Evolutionary conservation across 35 echinoderm and acorn worm species (phyloP).

Genomic region (Stichopus chloronotus): DNA sequence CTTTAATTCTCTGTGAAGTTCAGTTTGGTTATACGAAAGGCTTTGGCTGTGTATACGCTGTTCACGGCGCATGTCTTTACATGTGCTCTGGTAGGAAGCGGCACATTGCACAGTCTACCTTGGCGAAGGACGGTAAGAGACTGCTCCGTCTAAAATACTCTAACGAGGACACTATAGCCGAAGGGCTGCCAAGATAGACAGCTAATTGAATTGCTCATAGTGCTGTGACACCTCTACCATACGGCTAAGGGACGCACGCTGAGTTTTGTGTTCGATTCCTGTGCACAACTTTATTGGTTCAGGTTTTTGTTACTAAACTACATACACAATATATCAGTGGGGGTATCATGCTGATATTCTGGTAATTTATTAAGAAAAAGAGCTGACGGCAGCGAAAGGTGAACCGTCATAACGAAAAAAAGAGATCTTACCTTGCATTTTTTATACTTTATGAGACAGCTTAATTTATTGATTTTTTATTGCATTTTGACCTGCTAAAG

Average conservation of each 20-base stretch:
- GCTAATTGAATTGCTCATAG: constrained; percentile 52
- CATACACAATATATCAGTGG: no score
- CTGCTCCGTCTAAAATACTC: neutral
- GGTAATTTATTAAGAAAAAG: neutral
- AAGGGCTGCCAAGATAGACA: constrained; percentile 42
- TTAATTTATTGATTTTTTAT: constrained; percentile 15
- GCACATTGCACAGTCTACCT: neutral
- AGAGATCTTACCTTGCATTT: no score
- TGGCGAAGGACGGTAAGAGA: constrained; percentile 20
- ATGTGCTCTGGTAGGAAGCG: no score
- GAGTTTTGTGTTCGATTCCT: constrained; percentile 16
- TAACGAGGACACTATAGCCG: constrained; percentile 42
- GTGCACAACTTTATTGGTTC: constrained; percentile 8
- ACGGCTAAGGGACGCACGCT: constrained; percentile 18
- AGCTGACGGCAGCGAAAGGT: neutral
- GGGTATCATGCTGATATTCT: no score
- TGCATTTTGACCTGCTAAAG: neutral
- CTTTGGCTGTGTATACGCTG: neutral
- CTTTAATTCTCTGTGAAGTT: neutral
- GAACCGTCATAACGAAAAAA: neutral
- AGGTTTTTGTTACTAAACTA: no score
- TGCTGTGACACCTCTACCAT: constrained; percentile 45
- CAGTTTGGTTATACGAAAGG: neutral
- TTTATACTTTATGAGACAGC: neutral
- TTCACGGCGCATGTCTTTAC: neutral